Base-by-base conservation (phyloP, 2,888 invertebrate genomes). In the Colletes collaris region DNA sequence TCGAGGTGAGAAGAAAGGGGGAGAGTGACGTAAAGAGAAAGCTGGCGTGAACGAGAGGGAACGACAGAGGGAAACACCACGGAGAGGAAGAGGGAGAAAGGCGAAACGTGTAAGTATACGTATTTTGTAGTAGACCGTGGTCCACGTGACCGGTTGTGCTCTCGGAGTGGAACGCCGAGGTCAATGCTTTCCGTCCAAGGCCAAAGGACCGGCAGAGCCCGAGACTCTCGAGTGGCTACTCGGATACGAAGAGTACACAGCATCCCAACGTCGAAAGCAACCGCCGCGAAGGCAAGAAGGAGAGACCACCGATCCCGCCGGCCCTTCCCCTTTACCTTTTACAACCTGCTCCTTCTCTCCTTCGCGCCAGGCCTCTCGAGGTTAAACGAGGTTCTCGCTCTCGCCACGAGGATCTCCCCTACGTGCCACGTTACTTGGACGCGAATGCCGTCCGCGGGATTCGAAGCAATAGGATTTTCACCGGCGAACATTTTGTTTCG, bases 131-230 rank as follows among this genome's bases (percentile, higher is more conserved):
- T 86, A 89, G 89, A 87, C 83, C 87, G 85, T 85, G 90, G 89
- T 87, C 87, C 87, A 87, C 87, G 85, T 88, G 89, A 87, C 88
- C 89, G 90, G 88, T 89, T 91, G 88, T 85, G 85, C 89, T 89
- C 88, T 87, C 88, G 76, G 88, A 88, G 87, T 87, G 90, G 89
- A 90, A 89, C 89, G 90, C 85, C 83, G 91, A 90, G 91, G 91
- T 91, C 91, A 91, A 91, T 88, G 91, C 86, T 91, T 91, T 87
- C 89, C 86, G 86, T 90, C 89, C 90, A 91, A 91, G 91, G 91
- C 90, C 90, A 90, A 91, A 88, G 89, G 87, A 90, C 89, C 86
- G 86, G 84, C 72, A 86, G 83, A 83, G 70, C 75, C 85, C 76
- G 80, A 85, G 59, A 71, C 83, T 81, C 83, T 85, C 85, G 86